These are phyloP conservation scores for Lithophane semibrunnea DNA, from an alignment of 2,888 invertebrate genomes.

Conservation along the genomic window DNA sequence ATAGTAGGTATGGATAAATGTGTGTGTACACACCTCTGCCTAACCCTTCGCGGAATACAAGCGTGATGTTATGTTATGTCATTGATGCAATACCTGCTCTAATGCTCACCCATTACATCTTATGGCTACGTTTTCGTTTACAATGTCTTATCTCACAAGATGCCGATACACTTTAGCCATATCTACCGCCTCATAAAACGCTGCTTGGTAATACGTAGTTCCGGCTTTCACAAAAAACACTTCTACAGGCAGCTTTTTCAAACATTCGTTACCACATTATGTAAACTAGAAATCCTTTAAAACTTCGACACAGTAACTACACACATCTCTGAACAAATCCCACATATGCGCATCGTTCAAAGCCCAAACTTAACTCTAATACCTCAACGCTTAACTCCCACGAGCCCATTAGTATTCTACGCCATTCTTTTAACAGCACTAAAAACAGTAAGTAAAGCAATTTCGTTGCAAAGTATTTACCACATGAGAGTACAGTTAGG, in stretches of 20 bases:
- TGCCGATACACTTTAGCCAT: background rate
- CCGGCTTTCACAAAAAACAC: background rate
- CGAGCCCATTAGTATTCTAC: slow-evolving; percentile 56
- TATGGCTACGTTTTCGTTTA: background rate
- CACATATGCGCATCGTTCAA: background rate
- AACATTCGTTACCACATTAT: background rate
- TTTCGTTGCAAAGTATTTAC: slow-evolving; percentile 63
- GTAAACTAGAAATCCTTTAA: slow-evolving; percentile 22
- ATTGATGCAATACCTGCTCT: background rate
- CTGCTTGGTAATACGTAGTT: background rate
- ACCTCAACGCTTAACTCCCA: slow-evolving; percentile 15
- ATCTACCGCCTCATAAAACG: background rate
- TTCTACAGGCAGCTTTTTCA: background rate
- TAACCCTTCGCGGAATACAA: background rate
- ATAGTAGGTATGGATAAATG: no score
- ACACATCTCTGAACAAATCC: slow-evolving; percentile 25
- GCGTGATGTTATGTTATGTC: background rate
- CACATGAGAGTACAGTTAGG: slow-evolving; percentile 32
- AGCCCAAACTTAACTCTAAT: slow-evolving; percentile 33
- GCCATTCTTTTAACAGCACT: slow-evolving; percentile 52
- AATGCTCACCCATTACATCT: no score
- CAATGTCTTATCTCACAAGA: background rate
- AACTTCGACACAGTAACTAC: slow-evolving; percentile 7
- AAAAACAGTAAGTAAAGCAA: slow-evolving; percentile 63
- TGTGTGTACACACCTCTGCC: background rate